These are phyloP conservation scores for Pipra filicauda DNA, from an alignment of 2,113 vertebrate genomes.

Conservation along the genomic window DNA sequence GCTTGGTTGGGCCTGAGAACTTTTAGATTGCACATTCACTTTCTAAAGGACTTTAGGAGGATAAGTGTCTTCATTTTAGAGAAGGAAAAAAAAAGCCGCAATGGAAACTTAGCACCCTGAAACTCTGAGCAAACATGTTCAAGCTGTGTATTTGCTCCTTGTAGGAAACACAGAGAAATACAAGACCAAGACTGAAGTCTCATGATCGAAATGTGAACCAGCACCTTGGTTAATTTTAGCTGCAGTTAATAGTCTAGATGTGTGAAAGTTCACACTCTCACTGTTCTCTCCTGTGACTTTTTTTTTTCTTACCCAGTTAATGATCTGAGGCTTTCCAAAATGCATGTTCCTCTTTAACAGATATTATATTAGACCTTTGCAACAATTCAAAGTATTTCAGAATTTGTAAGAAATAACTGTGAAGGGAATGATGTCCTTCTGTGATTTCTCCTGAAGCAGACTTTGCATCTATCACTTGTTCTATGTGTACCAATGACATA, in stretches of 20 bases:
- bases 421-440: not conserved
- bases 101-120: not conserved
- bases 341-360: not conserved
- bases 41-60: not conserved
- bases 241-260: conserved; percentile 13
- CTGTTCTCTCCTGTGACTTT: not conserved
- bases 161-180: not conserved
- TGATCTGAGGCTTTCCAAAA: conserved; percentile 2
- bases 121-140: not conserved
- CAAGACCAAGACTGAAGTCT: not conserved
- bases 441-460: not conserved
- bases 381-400: not conserved
- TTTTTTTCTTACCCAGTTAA: conserved; percentile 3
- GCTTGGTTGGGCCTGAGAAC: not conserved
- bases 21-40: not conserved
- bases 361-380: not conserved
- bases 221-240: conserved; percentile 36
- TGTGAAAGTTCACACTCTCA: conserved; percentile 28
- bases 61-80: not conserved
- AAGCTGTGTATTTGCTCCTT: not conserved
- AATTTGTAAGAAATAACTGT: not conserved
- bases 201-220: conserved; percentile 10
- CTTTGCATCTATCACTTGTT: not conserved
- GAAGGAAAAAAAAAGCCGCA: not conserved
- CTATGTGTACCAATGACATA: accelerated